phyloP scores from a whole-genome alignment of 2,888 invertebrate genomes.

The Folsomia manolachei region DNA sequence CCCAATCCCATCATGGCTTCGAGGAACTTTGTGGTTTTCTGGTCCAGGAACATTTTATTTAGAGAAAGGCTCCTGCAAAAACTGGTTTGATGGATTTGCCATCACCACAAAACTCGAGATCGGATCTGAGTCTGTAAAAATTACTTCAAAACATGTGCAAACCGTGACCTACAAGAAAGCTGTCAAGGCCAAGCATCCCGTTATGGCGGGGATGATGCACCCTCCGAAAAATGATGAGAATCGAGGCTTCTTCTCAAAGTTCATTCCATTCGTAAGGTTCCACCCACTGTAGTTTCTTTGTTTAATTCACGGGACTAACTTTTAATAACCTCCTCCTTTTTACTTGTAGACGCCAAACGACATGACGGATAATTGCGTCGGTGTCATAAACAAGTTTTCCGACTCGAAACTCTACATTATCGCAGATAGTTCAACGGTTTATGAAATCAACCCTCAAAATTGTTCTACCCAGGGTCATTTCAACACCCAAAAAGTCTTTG shows the following conservation, averaged over 20 bases:
- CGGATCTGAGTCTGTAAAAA: constrained; percentile 53
- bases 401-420: background rate
- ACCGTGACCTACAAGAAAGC: constrained; percentile 56
- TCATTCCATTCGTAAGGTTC: constrained; percentile 35
- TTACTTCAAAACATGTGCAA: constrained; percentile 54
- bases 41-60: constrained; percentile 58
- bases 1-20: constrained; percentile 55
- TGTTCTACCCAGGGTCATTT: background rate
- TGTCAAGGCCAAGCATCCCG: constrained; percentile 54
- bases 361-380: constrained; percentile 56
- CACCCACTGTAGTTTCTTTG: no score
- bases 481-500: constrained; percentile 52
- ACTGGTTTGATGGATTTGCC: constrained; percentile 58
- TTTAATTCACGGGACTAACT: no score
- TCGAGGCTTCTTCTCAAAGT: constrained; percentile 31
- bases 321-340: no score
- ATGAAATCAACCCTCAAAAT: background rate
- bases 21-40: constrained; percentile 55
- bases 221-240: constrained; percentile 56
- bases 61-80: constrained; percentile 54
- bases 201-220: constrained; percentile 57
- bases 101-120: constrained; percentile 56
- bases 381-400: constrained; percentile 40
- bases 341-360: constrained; percentile 50
- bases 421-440: background rate